Base-by-base conservation (phyloP, 2,113 vertebrate species). In the Astur gentilis region DNA sequence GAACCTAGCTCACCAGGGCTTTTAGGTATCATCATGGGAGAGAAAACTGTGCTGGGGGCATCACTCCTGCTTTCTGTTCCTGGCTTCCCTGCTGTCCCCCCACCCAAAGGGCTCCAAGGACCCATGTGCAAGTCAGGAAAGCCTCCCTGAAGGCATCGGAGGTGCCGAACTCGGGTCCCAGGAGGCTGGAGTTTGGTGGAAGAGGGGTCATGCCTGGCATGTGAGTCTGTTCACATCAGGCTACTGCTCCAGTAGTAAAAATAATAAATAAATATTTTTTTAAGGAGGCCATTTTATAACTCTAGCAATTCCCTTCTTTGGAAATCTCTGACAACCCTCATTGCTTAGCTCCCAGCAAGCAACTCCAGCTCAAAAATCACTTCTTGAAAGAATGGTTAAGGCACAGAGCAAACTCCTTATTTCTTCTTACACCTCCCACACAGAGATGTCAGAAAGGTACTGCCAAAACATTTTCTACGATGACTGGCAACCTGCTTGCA, bases 391-490 rank as follows among this genome's bases (percentile, higher is more conserved):
- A 89, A 70, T 15, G 13, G 62, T 82, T 79, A 83, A 9, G 1
- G 91, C 77, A 76, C 57, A 91, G 57, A 95, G 44, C 12, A 7
- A 91, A 69, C 29, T 95, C 72, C 18, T 6, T 84, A 87, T 87
- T 97, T 89, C 65, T 95, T 96, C 72, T 94, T 89, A 95, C 91
- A 94, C 94, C 70, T 96, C 96, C 97, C n/a, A 95, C 97, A 79
- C 83, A 89, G 62, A 89, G 82, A 55, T 89, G 89, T 95, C 93
- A 97, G 83, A 88, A 95, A 92, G 57, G 45, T 82, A 92, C 87
- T 96, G 94, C 94, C 96, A 97, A 95, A 95, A 89, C 87, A 80
- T 91, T 95, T 95, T 92, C 73, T 89, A 10, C 0, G 9, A 91
- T 87, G 91, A 95, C 91, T 95, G 94, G 94, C 89, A 97, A 92